These are phyloP conservation scores for Alviniconcha marisindica DNA, from an alignment of 1,140 invertebrate genomes.

Conservation along the genomic window DNA sequence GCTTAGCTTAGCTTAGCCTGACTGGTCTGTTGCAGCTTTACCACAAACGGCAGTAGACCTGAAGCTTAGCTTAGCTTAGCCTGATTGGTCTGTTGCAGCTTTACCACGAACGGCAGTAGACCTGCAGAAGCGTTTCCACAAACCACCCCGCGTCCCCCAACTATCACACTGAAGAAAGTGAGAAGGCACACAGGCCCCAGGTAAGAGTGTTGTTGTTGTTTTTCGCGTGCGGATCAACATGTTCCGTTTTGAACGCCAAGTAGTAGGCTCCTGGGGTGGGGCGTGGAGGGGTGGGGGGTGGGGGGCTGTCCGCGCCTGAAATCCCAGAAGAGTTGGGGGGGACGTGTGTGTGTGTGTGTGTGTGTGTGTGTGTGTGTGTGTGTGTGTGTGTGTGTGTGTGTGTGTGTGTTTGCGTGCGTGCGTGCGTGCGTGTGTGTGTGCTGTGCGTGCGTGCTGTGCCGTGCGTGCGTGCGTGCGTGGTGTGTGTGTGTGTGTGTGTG, in stretches of 20 bases:
- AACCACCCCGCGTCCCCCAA: neutral
- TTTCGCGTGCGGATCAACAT: neutral
- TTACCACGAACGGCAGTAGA: no score
- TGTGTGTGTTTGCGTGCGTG: neutral
- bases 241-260: neutral
- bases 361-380: neutral
- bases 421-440: neutral
- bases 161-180: neutral
- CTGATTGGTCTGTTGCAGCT: no score
- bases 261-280: neutral
- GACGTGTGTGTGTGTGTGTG: neutral
- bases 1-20: no score
- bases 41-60: no score
- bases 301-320: no score
- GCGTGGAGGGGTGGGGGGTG: neutral
- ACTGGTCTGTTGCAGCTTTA: no score
- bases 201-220: neutral
- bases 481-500: conserved; percentile 13
- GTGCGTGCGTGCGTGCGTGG: neutral
- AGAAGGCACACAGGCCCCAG: conserved; percentile 19
- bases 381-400: neutral
- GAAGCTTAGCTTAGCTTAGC: no score
- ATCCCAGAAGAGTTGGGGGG: neutral
- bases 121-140: no score
- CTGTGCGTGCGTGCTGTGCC: neutral